Percentiles rank a stretch among this genome's conserved stretches.
Conservation (phyloP, 2,888 invertebrate species). For the Drosophila algonquin region DNA sequence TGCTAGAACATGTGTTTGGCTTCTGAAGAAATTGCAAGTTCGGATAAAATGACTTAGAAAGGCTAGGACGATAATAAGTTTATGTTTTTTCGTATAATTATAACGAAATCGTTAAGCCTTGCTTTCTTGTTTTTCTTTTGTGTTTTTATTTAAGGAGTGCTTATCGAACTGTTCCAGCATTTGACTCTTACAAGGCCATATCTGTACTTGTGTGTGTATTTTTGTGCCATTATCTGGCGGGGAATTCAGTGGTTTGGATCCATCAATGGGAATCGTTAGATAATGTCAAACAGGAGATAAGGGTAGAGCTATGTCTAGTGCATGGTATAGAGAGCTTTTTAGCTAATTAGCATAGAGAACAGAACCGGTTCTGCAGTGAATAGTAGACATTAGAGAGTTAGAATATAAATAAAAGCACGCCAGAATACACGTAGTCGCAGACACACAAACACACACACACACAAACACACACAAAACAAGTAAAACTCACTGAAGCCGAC, state of each 20-base stretch:
- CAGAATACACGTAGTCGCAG: not conserved
- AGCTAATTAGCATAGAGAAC: slow-evolving; percentile 43
- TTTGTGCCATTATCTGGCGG: too few relatives aligned
- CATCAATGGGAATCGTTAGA: slow-evolving; percentile 6
- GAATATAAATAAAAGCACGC: slow-evolving; percentile 24
- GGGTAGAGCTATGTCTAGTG: slow-evolving; percentile 26
- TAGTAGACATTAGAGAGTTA: slow-evolving; percentile 34
- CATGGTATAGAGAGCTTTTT: slow-evolving; percentile 26
- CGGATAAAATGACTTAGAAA: too few relatives aligned
- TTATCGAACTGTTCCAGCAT: slow-evolving; percentile 12
- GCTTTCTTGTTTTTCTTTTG: not conserved
- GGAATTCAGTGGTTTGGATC: not conserved
- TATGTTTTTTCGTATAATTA: too few relatives aligned
- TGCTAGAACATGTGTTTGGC: too few relatives aligned
- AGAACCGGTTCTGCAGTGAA: slow-evolving; percentile 31
- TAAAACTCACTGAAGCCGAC: slow-evolving; percentile 9
- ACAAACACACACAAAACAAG: not conserved
- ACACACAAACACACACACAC: not conserved
- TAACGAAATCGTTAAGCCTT: too few relatives aligned
- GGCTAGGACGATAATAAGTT: too few relatives aligned
- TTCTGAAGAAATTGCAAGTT: too few relatives aligned
- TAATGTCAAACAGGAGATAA: slow-evolving; percentile 6
- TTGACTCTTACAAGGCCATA: not conserved
- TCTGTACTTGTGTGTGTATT: not conserved
- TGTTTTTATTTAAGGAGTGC: slow-evolving; percentile 10